Percentiles rank a stretch among this genome's conserved stretches.
Evolutionary conservation across 2,888 invertebrate genomes (phyloP).

Genomic region (Volucella bombylans): DNA sequence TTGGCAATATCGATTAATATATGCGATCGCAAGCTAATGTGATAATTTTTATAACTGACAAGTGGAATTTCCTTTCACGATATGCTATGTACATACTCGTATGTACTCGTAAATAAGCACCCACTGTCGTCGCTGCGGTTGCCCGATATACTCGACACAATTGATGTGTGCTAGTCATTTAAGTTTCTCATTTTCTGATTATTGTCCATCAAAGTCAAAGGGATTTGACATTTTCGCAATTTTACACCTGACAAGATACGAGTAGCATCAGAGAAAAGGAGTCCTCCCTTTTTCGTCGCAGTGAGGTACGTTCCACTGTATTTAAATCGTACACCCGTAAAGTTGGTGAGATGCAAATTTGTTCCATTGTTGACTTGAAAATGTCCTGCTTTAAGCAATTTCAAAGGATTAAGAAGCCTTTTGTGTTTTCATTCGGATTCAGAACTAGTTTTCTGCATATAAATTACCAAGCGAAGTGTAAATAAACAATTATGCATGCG

Average conservation of each 20-base stretch:
- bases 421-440: not conserved
- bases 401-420: slow-evolving; percentile 10
- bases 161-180: too few relatives aligned
- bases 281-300: too few relatives aligned
- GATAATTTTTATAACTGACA: slow-evolving; percentile 1
- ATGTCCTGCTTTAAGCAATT: not conserved
- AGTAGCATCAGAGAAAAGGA: too few relatives aligned
- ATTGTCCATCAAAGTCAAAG: too few relatives aligned
- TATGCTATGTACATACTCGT: not conserved
- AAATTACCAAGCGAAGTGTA: slow-evolving; percentile 51
- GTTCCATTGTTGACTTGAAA: too few relatives aligned
- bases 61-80: not conserved
- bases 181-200: too few relatives aligned
- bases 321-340: too few relatives aligned
- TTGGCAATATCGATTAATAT: slow-evolving; percentile 29
- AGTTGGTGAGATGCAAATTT: too few relatives aligned
- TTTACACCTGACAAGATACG: too few relatives aligned
- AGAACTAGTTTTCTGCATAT: slow-evolving; percentile 51
- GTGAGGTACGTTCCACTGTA: too few relatives aligned
- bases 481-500: slow-evolving; percentile 65
- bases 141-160: too few relatives aligned
- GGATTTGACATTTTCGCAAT: too few relatives aligned
- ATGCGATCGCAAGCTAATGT: slow-evolving; percentile 9
- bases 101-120: not conserved
- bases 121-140: not conserved